Evolutionary conservation across 2,113 vertebrate genomes (phyloP).

Genomic region (Antechinus flavipes): DNA sequence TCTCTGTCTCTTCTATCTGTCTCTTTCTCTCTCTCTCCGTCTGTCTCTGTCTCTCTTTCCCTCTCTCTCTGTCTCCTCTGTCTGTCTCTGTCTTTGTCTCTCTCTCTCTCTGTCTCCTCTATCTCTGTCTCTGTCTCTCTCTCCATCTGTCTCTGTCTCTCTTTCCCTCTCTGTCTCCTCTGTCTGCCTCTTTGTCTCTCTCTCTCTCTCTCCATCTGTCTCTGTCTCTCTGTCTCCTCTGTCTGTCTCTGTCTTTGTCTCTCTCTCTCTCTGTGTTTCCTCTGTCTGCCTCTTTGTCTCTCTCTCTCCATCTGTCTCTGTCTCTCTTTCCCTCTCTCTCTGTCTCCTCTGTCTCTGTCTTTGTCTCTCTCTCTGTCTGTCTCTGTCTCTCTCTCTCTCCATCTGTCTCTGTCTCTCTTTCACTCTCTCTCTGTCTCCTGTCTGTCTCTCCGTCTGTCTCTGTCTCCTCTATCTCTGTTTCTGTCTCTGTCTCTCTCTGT

Average conservation of each 20-base stretch:
- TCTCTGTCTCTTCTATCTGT: background rate
- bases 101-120: background rate
- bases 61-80: background rate
- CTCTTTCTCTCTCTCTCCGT: background rate
- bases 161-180: background rate
- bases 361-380: background rate
- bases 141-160: background rate
- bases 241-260: conserved; percentile 11
- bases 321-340: background rate
- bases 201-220: too few relatives aligned
- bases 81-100: background rate
- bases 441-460: background rate
- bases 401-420: too few relatives aligned
- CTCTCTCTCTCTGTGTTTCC: too few relatives aligned
- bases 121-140: background rate
- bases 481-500: background rate
- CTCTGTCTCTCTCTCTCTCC: background rate
- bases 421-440: too few relatives aligned
- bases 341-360: background rate
- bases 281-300: too few relatives aligned
- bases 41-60: background rate
- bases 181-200: background rate
- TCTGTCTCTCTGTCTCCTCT: too few relatives aligned
- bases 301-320: background rate
- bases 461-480: background rate